These are phyloP conservation scores for Sympetrum striolatum DNA, from an alignment of 2,888 invertebrate species.

Conservation along the genomic window DNA sequence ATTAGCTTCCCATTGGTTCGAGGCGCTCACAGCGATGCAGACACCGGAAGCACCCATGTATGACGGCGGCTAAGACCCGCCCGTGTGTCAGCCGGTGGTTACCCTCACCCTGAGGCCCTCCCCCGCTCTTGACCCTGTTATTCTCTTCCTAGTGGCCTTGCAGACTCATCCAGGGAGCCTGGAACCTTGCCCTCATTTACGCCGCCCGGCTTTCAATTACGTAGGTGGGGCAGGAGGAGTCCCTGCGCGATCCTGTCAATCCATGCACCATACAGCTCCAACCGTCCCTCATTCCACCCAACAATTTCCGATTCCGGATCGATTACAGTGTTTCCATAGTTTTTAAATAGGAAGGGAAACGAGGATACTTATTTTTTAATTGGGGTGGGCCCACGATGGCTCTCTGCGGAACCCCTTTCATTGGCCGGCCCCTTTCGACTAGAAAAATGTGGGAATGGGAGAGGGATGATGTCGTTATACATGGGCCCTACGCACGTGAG, in stretches of 20 bases:
- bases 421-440: neutral
- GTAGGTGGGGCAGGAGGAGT: neutral
- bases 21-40: neutral
- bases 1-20: neutral
- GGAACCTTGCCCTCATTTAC: neutral
- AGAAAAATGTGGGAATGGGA: neutral
- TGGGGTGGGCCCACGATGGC: neutral
- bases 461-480: neutral
- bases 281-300: neutral
- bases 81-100: neutral
- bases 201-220: neutral
- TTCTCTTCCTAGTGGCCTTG: neutral
- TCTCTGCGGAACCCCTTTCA: neutral
- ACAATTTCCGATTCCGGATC: neutral
- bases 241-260: neutral
- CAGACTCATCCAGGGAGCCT: neutral
- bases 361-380: neutral
- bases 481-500: neutral
- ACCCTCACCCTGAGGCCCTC: neutral
- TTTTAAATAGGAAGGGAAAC: neutral
- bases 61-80: neutral
- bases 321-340: neutral
- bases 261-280: neutral
- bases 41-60: neutral
- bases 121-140: neutral